Conservation (phyloP, 2,113 vertebrate genomes). For the Callithrix jacchus region DNA sequence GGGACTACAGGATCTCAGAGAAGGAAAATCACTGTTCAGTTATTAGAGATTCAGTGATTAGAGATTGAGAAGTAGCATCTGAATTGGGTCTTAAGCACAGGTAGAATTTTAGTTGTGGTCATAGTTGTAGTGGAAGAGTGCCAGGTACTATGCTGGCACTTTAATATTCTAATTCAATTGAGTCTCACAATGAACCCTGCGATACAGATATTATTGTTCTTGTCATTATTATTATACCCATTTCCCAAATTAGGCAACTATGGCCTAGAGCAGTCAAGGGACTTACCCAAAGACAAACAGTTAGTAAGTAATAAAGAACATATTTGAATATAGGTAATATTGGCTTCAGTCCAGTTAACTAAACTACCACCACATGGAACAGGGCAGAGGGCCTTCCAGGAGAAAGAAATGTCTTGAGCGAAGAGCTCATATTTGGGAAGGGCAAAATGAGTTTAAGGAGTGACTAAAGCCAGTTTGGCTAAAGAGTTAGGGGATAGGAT, state of each 20-base stretch:
- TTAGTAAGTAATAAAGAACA: not conserved
- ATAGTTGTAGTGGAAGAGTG: not conserved
- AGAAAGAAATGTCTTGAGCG: not conserved
- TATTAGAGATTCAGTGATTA: not conserved
- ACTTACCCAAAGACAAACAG: not conserved
- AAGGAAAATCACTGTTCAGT: not conserved
- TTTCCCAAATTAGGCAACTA: conserved; percentile 15
- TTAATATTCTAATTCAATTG: not conserved
- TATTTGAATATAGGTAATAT: not conserved
- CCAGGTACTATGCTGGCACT: not conserved
- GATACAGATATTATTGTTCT: not conserved
- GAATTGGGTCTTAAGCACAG: not conserved
- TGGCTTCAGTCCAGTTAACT: not conserved
- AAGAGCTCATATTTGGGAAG: not conserved
- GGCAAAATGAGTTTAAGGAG: not conserved
- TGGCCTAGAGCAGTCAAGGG: not conserved
- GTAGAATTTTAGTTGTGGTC: not conserved
- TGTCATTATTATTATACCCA: not conserved
- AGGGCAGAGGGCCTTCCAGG: not conserved
- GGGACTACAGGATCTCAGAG: not conserved
- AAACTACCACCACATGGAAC: not conserved
- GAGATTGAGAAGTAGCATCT: not conserved
- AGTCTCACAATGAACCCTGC: not conserved
- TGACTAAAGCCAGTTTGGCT: not conserved
- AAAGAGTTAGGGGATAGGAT: not conserved